phyloP scores from a whole-genome alignment of 2,888 invertebrate genomes.

The Himalopsyche kuldschensis region DNA sequence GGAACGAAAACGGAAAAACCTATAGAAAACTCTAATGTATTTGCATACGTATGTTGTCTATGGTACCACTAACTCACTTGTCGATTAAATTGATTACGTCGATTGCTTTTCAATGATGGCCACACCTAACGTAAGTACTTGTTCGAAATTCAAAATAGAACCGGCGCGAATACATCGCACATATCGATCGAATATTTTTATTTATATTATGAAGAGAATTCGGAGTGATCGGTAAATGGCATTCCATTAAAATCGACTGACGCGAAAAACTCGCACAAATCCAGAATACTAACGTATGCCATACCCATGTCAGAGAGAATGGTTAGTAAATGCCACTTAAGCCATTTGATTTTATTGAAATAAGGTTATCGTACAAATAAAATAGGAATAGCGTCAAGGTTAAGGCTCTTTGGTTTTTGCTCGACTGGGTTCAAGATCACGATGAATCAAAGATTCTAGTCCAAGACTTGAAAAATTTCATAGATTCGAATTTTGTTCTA shows the following conservation, averaged over 20 bases:
- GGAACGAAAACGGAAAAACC: no score
- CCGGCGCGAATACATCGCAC: not conserved
- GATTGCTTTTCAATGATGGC: not conserved
- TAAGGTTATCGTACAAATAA: no score
- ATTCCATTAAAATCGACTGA: not conserved
- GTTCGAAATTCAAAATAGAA: not conserved
- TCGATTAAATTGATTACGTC: not conserved
- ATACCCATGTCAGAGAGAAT: not conserved
- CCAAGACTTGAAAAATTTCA: no score
- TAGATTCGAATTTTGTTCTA: no score
- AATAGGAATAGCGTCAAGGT: no score
- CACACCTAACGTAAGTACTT: not conserved
- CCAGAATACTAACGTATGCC: not conserved
- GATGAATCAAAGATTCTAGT: no score
- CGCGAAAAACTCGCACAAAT: not conserved
- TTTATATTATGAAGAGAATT: not conserved
- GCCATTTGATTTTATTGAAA: no score
- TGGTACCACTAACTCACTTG: not conserved
- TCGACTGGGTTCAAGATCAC: no score
- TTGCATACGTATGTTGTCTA: no score
- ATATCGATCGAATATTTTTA: not conserved
- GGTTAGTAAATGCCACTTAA: not conserved
- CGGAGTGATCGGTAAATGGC: not conserved
- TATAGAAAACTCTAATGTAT: no score
- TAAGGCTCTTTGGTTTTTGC: no score